Conservation (phyloP, 2,888 invertebrate genomes). For the Furcula furcula region DNA sequence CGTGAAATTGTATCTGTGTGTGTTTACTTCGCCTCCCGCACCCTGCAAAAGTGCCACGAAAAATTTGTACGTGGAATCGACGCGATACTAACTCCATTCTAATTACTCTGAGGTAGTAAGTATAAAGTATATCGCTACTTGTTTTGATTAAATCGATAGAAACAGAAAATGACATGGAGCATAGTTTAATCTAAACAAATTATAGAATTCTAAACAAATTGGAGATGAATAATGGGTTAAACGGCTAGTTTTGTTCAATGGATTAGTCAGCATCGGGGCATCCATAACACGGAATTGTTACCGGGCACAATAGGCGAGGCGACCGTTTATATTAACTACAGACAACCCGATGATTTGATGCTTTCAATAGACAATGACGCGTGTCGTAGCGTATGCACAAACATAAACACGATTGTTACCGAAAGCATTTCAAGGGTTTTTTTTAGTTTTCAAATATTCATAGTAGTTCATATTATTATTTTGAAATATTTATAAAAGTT, state of each 20-base stretch:
- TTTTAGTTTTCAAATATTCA: slow-evolving; percentile 12
- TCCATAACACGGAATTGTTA: slow-evolving; percentile 72
- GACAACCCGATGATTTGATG: slow-evolving; percentile 53
- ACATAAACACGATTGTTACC: slow-evolving; percentile 39
- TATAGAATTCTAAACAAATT: slow-evolving; percentile 27
- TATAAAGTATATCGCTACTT: too few species aligned
- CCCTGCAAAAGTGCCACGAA: too few species aligned
- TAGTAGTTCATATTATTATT: too few species aligned
- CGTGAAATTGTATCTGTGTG: too few species aligned
- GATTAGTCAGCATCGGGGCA: slow-evolving; percentile 61
- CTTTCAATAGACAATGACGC: slow-evolving; percentile 62
- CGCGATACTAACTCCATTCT: too few species aligned
- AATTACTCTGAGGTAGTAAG: too few species aligned
- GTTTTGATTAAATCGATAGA: too few species aligned
- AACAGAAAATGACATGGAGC: too few species aligned
- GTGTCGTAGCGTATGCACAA: slow-evolving; percentile 41
- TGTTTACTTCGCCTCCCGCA: too few species aligned
- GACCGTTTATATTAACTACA: slow-evolving; percentile 52
- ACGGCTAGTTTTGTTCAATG: slow-evolving; percentile 27
- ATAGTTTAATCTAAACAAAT: slow-evolving; percentile 12
- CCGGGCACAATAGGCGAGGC: slow-evolving; percentile 55
- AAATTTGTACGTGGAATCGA: too few species aligned
- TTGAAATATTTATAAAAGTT: too few species aligned
- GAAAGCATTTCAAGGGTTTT: slow-evolving; percentile 21
- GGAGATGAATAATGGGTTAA: slow-evolving; percentile 29